These are phyloP conservation scores for Cynopterus brachyotis DNA, from an alignment of 2,113 vertebrate species.

Conservation along the genomic window DNA sequence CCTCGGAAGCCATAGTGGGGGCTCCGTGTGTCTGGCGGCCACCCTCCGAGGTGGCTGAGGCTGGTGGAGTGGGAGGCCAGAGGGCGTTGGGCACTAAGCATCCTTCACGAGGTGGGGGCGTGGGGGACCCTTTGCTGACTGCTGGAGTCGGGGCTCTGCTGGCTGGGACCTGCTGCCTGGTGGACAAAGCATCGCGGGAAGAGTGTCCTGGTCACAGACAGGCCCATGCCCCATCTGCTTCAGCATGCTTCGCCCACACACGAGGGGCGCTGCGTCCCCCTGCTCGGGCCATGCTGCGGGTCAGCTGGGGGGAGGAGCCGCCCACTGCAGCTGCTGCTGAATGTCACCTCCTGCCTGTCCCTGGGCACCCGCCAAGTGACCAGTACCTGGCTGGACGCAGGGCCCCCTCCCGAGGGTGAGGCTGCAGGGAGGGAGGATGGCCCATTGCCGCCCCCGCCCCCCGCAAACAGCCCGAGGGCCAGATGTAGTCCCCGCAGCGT, in stretches of 20 bases:
- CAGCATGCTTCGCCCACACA: neutral
- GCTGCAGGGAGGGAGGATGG: neutral
- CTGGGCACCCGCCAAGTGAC: neutral
- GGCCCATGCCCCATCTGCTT: neutral
- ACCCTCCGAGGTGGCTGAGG: neutral
- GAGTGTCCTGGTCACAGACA: neutral
- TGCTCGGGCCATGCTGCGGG: neutral
- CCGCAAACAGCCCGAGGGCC: neutral
- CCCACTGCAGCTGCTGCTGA: neutral
- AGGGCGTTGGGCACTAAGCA: neutral
- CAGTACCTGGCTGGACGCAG: rapidly evolving
- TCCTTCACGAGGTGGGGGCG: neutral
- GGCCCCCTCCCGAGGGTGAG: neutral
- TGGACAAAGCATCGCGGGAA: neutral
- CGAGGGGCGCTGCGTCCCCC: neutral
- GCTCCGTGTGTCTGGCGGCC: neutral
- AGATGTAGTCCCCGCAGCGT: neutral
- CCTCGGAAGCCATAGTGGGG: neutral
- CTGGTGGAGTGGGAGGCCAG: neutral
- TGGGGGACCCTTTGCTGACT: too few species aligned
- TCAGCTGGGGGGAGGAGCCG: neutral
- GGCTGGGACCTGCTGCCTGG: neutral
- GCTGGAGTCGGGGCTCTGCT: neutral
- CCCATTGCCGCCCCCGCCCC: rapidly evolving
- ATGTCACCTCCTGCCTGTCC: neutral